Conservation (phyloP, 2,888 invertebrate species). For the Sesia apiformis region DNA sequence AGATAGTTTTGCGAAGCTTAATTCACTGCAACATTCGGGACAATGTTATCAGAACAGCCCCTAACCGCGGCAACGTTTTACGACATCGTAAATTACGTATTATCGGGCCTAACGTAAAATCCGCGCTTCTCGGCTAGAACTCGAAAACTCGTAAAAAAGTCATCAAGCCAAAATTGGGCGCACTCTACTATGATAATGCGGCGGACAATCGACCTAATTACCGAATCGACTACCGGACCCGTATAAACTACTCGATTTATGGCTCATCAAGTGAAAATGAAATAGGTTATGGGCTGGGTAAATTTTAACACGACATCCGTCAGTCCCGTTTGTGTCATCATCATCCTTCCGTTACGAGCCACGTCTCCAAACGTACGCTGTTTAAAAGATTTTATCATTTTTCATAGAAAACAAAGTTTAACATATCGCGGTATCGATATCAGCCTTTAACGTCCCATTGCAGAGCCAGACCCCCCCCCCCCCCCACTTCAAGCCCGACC, state of each 20-base stretch:
- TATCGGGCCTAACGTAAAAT: constrained; percentile 8
- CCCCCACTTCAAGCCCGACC: no score
- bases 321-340: background rate
- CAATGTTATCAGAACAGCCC: constrained; percentile 19
- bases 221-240: constrained; percentile 11
- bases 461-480: no score
- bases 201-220: constrained; percentile 55
- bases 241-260: constrained; percentile 24
- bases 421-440: no score
- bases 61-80: constrained; percentile 31
- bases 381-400: no score
- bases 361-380: no score
- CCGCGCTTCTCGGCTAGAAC: constrained; percentile 21
- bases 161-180: constrained; percentile 65
- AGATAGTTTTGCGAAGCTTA: constrained; percentile 10
- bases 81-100: constrained; percentile 53
- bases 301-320: background rate
- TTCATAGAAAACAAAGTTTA: no score
- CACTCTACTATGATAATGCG: constrained; percentile 60
- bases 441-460: no score
- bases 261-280: constrained; percentile 16
- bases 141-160: constrained; percentile 67
- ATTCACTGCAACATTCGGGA: constrained; percentile 13
- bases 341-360: no score
- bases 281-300: constrained; percentile 1